phyloP scores from a whole-genome alignment of 1,140 invertebrate species.

The Idris sp. region DNA sequence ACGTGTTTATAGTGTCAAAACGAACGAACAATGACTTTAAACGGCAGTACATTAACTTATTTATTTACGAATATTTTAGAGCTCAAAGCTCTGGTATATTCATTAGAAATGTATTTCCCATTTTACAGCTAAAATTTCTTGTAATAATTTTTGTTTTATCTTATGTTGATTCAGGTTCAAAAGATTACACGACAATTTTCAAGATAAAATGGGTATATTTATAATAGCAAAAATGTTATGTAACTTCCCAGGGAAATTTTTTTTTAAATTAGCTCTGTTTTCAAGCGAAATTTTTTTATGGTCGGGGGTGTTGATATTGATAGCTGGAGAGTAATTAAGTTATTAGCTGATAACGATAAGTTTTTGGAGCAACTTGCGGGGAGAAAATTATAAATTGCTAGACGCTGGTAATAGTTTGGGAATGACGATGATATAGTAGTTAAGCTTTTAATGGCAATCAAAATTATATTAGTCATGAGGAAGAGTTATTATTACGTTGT shows the following conservation, averaged over 20 bases:
- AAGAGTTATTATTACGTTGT: conserved; percentile 24
- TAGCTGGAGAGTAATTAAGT: conserved; percentile 24
- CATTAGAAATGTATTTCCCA: too few species aligned
- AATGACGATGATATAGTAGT: conserved; percentile 29
- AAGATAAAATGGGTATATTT: conserved; percentile 18
- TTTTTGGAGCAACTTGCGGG: conserved; percentile 1
- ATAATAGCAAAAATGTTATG: conserved; percentile 20
- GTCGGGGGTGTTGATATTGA: too few species aligned
- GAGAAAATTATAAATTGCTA: too few species aligned
- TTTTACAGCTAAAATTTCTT: too few species aligned
- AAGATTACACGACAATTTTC: too few species aligned
- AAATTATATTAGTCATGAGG: conserved; percentile 35
- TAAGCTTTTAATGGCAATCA: conserved; percentile 39
- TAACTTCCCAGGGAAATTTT: conserved; percentile 8
- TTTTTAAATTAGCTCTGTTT: too few species aligned
- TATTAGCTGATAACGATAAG: conserved; percentile 11
- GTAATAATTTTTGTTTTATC: too few species aligned
- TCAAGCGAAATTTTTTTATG: too few species aligned
- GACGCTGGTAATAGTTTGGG: background rate
- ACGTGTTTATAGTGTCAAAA: conserved; percentile 22
- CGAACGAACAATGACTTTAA: conserved; percentile 3
- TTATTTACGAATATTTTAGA: background rate
- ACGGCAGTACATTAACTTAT: background rate
- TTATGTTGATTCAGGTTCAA: too few species aligned
- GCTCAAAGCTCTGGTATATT: too few species aligned